Conservation (phyloP, 2,797 vertebrate genomes). For the Poeciliopsis turneri region DNA sequence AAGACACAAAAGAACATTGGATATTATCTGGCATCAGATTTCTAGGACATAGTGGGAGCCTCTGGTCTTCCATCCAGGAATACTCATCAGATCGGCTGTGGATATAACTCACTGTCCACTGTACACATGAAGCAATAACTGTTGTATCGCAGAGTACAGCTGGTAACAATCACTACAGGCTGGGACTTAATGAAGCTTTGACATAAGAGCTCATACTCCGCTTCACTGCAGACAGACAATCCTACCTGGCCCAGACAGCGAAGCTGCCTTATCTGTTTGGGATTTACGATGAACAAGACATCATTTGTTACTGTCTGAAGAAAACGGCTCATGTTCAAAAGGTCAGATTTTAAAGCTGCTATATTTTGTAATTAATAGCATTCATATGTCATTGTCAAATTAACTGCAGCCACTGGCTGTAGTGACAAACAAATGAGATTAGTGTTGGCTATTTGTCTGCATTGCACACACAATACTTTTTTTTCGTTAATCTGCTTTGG, state of each 20-base stretch:
- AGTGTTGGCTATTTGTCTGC: constrained; percentile 30
- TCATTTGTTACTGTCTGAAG: constrained; percentile 51
- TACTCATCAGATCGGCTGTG: constrained; percentile 66
- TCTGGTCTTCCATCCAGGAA: constrained; percentile 56
- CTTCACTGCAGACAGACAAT: constrained; percentile 58
- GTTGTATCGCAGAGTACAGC: constrained; percentile 61
- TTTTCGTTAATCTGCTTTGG: constrained; percentile 20
- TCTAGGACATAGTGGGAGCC: constrained; percentile 44
- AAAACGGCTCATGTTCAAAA: constrained; percentile 46
- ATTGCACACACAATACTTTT: constrained; percentile 31
- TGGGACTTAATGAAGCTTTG: constrained; percentile 71
- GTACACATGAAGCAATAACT: constrained; percentile 41
- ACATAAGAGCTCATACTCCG: constrained; percentile 61
- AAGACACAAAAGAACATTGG: constrained; percentile 13
- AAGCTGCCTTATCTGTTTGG: constrained; percentile 47
- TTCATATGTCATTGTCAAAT: constrained; percentile 55
- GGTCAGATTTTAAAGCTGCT: constrained; percentile 56
- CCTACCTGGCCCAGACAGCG: constrained; percentile 61
- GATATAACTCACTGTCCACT: constrained; percentile 74
- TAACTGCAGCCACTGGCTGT: constrained; percentile 47
- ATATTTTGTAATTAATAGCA: constrained; percentile 35
- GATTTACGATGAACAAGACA: constrained; percentile 61
- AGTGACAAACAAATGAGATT: constrained; percentile 55
- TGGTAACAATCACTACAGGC: constrained; percentile 77
- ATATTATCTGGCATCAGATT: constrained; percentile 49